Percentiles rank a stretch among this genome's conserved stretches.
Conservation (phyloP, 2,113 vertebrate genomes). For the Macquaria australasica region DNA sequence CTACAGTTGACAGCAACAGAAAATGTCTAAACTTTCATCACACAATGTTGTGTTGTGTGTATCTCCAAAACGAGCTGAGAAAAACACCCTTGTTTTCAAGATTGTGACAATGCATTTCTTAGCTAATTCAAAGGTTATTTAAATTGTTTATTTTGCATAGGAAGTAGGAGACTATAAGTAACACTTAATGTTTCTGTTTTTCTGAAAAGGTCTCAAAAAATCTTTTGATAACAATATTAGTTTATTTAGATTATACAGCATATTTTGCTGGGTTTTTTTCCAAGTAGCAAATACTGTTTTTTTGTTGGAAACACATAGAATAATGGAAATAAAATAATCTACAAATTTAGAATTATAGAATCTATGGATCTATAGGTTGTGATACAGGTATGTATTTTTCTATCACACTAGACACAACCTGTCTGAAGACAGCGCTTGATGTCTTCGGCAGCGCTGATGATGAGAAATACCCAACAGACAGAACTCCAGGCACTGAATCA, state of each 20-base stretch:
- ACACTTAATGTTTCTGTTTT: background rate
- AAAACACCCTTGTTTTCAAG: background rate
- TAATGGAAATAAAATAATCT: background rate
- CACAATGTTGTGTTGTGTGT: too few relatives aligned
- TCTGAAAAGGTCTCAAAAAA: too few relatives aligned
- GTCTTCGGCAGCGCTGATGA: background rate
- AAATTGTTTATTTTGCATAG: background rate
- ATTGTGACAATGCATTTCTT: background rate
- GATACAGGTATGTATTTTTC: background rate
- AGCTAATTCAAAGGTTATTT: background rate
- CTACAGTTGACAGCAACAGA: background rate
- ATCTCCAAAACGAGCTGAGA: background rate
- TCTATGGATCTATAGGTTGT: constrained; percentile 5
- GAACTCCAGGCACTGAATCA: constrained; percentile 20
- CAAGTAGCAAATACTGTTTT: background rate
- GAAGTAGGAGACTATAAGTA: background rate
- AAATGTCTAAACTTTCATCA: background rate
- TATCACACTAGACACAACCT: background rate
- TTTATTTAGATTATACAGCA: background rate
- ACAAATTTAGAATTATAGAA: background rate
- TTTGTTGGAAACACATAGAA: background rate
- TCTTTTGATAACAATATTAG: background rate
- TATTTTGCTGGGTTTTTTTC: background rate
- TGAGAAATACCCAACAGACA: constrained; percentile 28
- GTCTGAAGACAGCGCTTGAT: constrained; percentile 15